Evolutionary conservation across 2,888 invertebrate species (phyloP), one percentile per base, ranked within the genome.

Genomic region (Priapulus caudatus): DNA sequence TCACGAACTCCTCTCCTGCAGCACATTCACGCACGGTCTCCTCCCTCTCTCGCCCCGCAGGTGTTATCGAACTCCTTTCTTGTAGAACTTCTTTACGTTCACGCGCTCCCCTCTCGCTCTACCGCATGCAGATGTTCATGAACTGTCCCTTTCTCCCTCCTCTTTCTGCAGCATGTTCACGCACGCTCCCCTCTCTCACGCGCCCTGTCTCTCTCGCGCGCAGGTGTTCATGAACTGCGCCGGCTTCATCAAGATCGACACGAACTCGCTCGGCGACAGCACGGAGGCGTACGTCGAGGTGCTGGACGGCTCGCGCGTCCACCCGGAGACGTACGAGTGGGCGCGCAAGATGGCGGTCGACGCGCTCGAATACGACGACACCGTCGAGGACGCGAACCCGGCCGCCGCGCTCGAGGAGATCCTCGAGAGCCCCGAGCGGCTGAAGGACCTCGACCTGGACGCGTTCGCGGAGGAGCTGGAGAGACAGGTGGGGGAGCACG

Each of bases 291-390:
- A 49, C 46, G 49, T 49, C 18, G 71, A 95, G 75, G 91, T 95
- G 1, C 74, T 98, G 50, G 98, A 98, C 67, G 93, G 95, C 0
- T 93, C 97, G 0, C 79, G 98, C 61, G 95, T 98, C 0, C 98
- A 98, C 74, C 97, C 97, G 0, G 98, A 99, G 75, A 92, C 95
- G 0, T 99, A 99, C 70, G 98, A 99, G 57, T 97, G 97, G 97
- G 98, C 98, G 0, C 77, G 97, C 43, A 99, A 99, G 74, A 99
- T 98, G 97, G 98, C 98, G 0, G 93, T 97, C 0, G 98, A 98
- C 72, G 98, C 98, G 1, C 74, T 98, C 47, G 98, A 99, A 64
- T 93, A 95, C 63, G 95, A 97, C 66, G 95, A 95, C 65, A 69
- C 70, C 3, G 70, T 68, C 1, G 92, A 92, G 67, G 92, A 91